Conservation (phyloP, 2,113 vertebrate genomes). For the Chloebia gouldiae region DNA sequence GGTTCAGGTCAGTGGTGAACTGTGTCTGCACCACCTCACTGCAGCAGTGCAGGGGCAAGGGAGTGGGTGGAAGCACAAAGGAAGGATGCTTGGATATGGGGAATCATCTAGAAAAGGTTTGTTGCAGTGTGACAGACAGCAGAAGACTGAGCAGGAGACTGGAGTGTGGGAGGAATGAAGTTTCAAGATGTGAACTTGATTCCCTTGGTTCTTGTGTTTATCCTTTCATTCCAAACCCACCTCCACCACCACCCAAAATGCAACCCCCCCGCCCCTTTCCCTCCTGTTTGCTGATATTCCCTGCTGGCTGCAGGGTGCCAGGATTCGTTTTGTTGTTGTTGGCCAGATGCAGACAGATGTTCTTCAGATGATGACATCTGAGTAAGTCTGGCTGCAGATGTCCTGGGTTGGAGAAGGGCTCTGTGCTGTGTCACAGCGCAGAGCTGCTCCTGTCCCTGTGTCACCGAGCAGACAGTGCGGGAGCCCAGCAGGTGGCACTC, state of each 20-base stretch:
- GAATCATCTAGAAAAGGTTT: background rate
- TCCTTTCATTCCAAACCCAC: background rate
- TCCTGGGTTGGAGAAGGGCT: background rate
- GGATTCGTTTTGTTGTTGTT: background rate
- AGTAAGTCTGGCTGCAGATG: background rate
- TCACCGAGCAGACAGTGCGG: accelerated
- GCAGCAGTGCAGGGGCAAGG: background rate
- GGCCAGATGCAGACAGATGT: background rate
- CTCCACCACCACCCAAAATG: background rate
- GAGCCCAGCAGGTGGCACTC: background rate
- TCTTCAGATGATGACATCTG: background rate
- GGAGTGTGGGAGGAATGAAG: background rate
- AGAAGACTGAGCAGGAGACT: background rate
- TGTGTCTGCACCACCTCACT: background rate
- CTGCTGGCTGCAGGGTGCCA: background rate
- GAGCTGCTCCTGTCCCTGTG: background rate
- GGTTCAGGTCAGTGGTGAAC: background rate
- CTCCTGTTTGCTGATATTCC: background rate
- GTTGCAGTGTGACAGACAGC: background rate
- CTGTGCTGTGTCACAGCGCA: accelerated
- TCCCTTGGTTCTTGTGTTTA: background rate
- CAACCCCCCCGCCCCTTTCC: background rate
- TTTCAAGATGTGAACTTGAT: background rate
- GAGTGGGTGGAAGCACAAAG: background rate
- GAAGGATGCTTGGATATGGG: background rate